A percentile compares a stretch with the other conserved stretches of the same genome.
phyloP scores from a whole-genome alignment of 1,140 invertebrate genomes.

The Drosophila erecta region DNA sequence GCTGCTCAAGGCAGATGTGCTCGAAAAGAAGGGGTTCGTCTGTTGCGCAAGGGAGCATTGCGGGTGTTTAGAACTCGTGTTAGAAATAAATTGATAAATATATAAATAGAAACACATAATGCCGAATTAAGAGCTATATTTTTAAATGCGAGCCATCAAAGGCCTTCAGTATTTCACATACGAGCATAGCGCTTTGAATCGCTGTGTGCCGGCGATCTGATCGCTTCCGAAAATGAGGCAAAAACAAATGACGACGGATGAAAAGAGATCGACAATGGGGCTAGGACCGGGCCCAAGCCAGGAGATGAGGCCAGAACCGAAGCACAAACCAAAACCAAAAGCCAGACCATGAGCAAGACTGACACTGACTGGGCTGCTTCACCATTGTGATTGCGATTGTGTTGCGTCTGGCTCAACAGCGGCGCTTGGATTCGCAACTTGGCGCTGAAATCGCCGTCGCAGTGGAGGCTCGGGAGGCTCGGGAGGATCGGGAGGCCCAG shows the following conservation, averaged over 20 bases:
- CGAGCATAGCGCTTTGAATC: too few relatives aligned
- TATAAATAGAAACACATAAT: too few relatives aligned
- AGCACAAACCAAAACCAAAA: constrained; percentile 2
- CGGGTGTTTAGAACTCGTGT: background rate
- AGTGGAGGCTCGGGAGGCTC: constrained; percentile 2
- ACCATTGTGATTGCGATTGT: constrained; percentile 60
- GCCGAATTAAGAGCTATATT: background rate
- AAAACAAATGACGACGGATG: constrained; percentile 25
- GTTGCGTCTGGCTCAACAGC: constrained; percentile 75
- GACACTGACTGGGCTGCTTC: constrained; percentile 26
- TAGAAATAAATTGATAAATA: background rate
- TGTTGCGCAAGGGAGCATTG: background rate
- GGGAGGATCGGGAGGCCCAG: background rate
- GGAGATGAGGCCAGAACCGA: constrained; percentile 3
- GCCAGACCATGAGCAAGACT: constrained; percentile 14
- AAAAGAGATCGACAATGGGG: constrained; percentile 3
- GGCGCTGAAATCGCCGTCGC: constrained; percentile 48
- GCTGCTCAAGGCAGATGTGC: background rate
- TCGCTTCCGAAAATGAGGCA: constrained; percentile 31
- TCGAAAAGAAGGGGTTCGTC: constrained; percentile 8
- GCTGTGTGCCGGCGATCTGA: constrained; percentile 4
- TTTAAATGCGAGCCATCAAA: background rate
- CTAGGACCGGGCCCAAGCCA: constrained; percentile 6
- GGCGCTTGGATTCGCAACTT: constrained; percentile 80
- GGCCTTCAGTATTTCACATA: too few relatives aligned